phyloP scores from a whole-genome alignment of 2,113 vertebrate species.

The Archilochus colubris region DNA sequence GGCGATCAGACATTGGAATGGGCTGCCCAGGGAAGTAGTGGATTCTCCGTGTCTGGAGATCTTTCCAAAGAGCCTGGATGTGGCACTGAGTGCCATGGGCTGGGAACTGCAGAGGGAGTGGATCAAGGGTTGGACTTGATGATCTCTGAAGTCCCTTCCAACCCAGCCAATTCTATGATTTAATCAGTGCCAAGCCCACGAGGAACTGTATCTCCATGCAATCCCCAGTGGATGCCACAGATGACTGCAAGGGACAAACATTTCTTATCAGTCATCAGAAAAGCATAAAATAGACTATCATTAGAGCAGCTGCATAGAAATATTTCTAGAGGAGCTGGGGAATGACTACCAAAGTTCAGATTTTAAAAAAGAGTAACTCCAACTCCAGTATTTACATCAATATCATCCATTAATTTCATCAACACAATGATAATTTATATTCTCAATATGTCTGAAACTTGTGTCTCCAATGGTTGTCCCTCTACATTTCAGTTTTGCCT shows the following conservation, averaged over 20 bases:
- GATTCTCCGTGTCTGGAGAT: too few species aligned
- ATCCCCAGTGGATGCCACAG: neutral
- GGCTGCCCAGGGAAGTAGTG: too few species aligned
- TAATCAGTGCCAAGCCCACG: neutral
- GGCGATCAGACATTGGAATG: too few species aligned
- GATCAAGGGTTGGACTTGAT: too few species aligned
- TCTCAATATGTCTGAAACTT: neutral
- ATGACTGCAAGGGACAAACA: too few species aligned
- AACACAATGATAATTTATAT: neutral
- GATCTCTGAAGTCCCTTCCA: too few species aligned
- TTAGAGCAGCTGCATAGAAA: neutral
- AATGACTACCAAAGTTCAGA: neutral
- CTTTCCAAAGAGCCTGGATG: too few species aligned
- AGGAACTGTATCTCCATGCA: neutral
- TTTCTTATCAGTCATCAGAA: neutral
- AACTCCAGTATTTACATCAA: neutral
- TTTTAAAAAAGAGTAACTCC: neutral
- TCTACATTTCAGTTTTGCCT: neutral
- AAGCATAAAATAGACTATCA: neutral
- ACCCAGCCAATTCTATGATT: too few species aligned
- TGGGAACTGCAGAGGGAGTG: too few species aligned
- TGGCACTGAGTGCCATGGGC: too few species aligned
- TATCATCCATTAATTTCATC: neutral
- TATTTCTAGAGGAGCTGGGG: neutral
- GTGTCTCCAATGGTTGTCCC: neutral